A percentile compares a stretch with the other conserved stretches of the same genome.
phyloP scores from a whole-genome alignment of 2,113 vertebrate species.

The Colius striatus region DNA sequence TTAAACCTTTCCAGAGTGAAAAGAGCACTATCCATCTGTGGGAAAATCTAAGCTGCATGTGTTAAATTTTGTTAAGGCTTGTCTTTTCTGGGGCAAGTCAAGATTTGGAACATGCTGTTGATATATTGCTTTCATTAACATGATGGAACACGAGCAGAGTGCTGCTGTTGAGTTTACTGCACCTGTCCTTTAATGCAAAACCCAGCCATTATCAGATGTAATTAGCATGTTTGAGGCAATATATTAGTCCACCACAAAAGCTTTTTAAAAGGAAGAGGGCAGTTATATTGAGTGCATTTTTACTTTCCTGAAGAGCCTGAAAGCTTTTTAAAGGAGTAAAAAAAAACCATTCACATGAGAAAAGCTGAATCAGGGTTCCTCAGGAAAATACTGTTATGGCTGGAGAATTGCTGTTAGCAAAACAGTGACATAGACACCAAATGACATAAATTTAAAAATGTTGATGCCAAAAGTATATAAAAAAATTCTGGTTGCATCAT shows the following conservation, averaged over 20 bases:
- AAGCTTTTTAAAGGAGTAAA: constrained; percentile 29
- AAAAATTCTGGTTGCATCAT: not conserved
- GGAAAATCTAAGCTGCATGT: not conserved
- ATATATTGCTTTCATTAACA: constrained; percentile 25
- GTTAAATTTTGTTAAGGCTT: not conserved
- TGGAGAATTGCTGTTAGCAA: not conserved
- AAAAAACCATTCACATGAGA: not conserved
- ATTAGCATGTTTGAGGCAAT: constrained; percentile 7
- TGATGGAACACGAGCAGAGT: not conserved
- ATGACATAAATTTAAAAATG: not conserved
- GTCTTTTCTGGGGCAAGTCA: not conserved
- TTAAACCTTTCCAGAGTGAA: not conserved
- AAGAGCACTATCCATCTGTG: not conserved
- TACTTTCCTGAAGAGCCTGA: constrained; percentile 5
- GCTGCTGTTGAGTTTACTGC: not conserved
- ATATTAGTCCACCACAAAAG: constrained; percentile 33
- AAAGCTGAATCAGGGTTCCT: not conserved
- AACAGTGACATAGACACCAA: not conserved
- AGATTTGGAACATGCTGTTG: not conserved
- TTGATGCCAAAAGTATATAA: not conserved
- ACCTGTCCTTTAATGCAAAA: not conserved
- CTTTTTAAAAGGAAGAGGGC: constrained; percentile 13
- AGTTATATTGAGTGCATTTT: not conserved
- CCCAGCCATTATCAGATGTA: not conserved
- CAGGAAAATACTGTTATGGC: not conserved